Percentiles rank a stretch among this genome's conserved stretches.
Conservation (phyloP, 1,140 invertebrate species). For the Achroia grisella region DNA sequence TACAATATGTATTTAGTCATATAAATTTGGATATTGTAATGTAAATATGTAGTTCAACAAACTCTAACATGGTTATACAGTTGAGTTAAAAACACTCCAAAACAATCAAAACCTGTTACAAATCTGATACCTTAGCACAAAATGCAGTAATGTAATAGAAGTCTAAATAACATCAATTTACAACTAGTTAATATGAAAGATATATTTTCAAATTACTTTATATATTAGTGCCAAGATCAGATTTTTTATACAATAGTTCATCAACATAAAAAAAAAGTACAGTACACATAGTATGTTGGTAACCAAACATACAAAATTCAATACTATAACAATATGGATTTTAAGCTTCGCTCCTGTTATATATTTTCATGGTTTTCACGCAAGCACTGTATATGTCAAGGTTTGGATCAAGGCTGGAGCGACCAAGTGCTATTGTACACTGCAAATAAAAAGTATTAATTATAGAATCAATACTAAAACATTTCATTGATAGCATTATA, state of each 20-base stretch:
- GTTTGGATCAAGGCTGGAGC: conserved; percentile 31
- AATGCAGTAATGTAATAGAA: conserved; percentile 24
- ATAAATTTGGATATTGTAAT: conserved; percentile 44
- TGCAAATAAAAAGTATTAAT: conserved; percentile 36
- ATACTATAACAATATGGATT: conserved; percentile 46
- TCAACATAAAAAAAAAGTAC: conserved; percentile 35
- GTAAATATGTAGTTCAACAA: conserved; percentile 39
- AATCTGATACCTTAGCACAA: conserved; percentile 55
- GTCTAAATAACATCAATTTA: conserved; percentile 8
- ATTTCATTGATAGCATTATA: too few relatives aligned
- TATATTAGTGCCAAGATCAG: conserved; percentile 51
- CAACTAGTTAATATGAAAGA: conserved; percentile 10
- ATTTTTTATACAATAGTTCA: conserved; percentile 39
- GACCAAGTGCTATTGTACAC: conserved; percentile 47
- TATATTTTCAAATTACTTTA: conserved; percentile 10
- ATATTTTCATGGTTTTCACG: conserved; percentile 26
- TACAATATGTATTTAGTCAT: conserved; percentile 52
- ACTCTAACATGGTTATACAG: conserved; percentile 35
- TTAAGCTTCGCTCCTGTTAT: conserved; percentile 43
- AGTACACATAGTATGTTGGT: conserved; percentile 40
- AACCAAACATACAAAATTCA: conserved; percentile 45
- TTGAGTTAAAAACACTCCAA: conserved; percentile 60
- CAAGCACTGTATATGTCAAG: conserved; percentile 41
- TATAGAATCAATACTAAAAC: too few relatives aligned
- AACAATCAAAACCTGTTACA: conserved; percentile 42